phyloP scores from a whole-genome alignment of 2,888 invertebrate genomes.

The Brachyptera putata region DNA sequence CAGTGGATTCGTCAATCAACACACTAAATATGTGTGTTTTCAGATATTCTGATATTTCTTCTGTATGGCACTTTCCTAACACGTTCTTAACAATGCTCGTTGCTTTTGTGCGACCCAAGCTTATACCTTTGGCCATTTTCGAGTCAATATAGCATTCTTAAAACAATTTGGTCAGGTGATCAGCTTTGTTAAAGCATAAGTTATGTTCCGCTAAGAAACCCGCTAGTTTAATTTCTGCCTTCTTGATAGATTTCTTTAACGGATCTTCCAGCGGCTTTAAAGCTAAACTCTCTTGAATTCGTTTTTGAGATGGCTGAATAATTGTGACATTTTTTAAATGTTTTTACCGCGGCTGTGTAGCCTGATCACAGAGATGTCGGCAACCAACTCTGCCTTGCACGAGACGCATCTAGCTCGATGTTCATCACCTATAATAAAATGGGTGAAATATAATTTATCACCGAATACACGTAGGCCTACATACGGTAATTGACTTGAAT shows the following conservation, averaged over 20 bases:
- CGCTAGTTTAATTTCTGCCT: slow-evolving; percentile 22
- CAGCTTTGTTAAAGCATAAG: slow-evolving; percentile 32
- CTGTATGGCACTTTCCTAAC: slow-evolving; percentile 5
- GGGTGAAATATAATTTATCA: background rate
- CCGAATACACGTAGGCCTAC: no score
- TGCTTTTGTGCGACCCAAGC: slow-evolving; percentile 16
- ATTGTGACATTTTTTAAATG: background rate
- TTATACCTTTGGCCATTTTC: slow-evolving; percentile 14
- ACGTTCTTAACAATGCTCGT: slow-evolving; percentile 19
- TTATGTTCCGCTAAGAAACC: slow-evolving; percentile 38
- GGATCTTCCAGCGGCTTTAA: background rate
- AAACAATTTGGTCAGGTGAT: slow-evolving; percentile 22
- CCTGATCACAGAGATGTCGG: slow-evolving; percentile 10
- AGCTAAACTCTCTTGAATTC: background rate
- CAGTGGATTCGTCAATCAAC: slow-evolving; percentile 38
- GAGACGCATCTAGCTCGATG: background rate
- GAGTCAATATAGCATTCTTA: slow-evolving; percentile 16
- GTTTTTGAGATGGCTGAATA: background rate
- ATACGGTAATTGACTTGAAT: no score
- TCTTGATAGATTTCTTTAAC: slow-evolving; percentile 30
- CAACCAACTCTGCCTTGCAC: slow-evolving; percentile 1
- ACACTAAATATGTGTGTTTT: slow-evolving; percentile 27
- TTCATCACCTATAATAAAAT: background rate
- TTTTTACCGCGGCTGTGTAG: slow-evolving; percentile 8
- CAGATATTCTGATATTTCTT: slow-evolving; percentile 10